Evolutionary conservation across 2,888 invertebrate species (phyloP).

Genomic region (Brenthis ino): DNA sequence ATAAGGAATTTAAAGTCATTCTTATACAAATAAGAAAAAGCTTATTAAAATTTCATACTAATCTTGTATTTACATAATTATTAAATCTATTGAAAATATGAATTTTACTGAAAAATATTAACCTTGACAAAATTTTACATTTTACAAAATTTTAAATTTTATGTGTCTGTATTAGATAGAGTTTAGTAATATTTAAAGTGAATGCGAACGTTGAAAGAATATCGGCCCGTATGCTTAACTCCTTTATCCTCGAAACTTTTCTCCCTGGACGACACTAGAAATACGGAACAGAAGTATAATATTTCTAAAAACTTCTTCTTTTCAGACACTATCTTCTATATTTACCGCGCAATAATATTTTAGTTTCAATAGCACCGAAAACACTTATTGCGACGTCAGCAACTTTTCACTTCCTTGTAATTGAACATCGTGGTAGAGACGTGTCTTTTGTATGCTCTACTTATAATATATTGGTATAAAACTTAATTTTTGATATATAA

Average conservation of each 20-base stretch:
- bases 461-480: too few relatives aligned
- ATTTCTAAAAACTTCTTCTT: conserved; percentile 33
- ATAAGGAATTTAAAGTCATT: too few relatives aligned
- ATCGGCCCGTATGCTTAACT: conserved; percentile 10
- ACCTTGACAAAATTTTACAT: too few relatives aligned
- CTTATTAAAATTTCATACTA: too few relatives aligned
- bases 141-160: too few relatives aligned
- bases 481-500: too few relatives aligned
- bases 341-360: conserved; percentile 19
- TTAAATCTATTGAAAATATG: too few relatives aligned
- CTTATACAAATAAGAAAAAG: too few relatives aligned
- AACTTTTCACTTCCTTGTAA: conserved; percentile 14
- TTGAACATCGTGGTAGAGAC: not conserved
- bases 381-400: conserved; percentile 1
- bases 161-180: too few relatives aligned
- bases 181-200: not conserved
- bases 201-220: conserved; percentile 1
- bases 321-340: conserved; percentile 19
- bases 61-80: too few relatives aligned
- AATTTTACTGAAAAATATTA: too few relatives aligned
- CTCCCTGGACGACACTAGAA: conserved; percentile 40
- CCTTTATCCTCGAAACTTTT: conserved; percentile 23
- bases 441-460: too few relatives aligned
- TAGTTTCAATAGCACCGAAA: conserved; percentile 9
- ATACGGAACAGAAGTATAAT: conserved; percentile 37